Evolutionary conservation across 2,797 vertebrate genomes (phyloP), one percentile per base, ranked within the genome.

Genomic region (Channa striata): DNA sequence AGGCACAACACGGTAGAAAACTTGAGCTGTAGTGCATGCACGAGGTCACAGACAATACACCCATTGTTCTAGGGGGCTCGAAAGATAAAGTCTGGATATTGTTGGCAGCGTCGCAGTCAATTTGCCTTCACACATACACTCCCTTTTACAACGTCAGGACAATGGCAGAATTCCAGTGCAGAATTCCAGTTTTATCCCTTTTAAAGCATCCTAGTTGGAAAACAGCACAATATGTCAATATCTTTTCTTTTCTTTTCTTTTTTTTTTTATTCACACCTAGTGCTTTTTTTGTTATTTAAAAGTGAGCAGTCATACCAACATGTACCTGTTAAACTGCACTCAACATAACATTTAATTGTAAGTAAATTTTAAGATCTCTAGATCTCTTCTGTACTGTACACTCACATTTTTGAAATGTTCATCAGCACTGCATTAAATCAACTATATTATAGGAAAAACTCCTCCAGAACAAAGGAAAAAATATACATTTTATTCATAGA

Each of bases 251-350:
- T n/a, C n/a, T 19, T 58, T 17, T 16, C 30, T 61, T 54, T 42
- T 19, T 58, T 17, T 16, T 36, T 61, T 54, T 42, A 23, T 11
- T 33, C 52, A 2, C 44, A 47, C 47, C 25, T 30, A 30, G 25
- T 30, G 25, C 25, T 1, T 4, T 30, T 30, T 30, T 30, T 8
- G 8, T 73, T 78, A 14, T 33, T 56, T 3, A 19, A 49, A 42
- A 66, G 30, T 68, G 8, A 50, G 14, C 20, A 43, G 37, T 20
- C 17, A 39, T 14, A 23, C 23, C 46, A 56, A 42, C 7, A 50
- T 74, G 8, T 44, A 51, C 21, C 2, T 72, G 19, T 68, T 52
- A 52, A 62, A 54, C 54, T 10, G 19, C 42, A 51, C 49, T 39
- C 12, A n/a, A 13, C 2, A 20, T n/a, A 44, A 8, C 11, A n/a